Evolutionary conservation across 2,888 invertebrate species (phyloP).

Genomic region (Ormyrus thymus): DNA sequence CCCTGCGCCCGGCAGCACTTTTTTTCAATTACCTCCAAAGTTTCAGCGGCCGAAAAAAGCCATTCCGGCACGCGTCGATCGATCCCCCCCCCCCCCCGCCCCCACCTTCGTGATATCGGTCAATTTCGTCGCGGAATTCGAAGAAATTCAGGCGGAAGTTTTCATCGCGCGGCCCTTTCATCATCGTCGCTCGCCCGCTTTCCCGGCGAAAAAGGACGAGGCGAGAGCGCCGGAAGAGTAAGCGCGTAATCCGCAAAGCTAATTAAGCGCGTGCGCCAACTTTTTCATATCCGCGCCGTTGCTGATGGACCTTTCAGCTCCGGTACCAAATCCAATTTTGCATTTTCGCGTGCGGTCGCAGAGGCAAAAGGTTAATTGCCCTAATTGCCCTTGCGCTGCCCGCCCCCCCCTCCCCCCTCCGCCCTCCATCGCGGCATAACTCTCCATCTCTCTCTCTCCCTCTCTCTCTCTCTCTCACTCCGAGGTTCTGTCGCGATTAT

Average conservation of each 20-base stretch:
- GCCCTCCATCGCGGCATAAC: conserved; percentile 15
- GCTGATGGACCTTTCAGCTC: conserved; percentile 61
- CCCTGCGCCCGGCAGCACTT: too few relatives aligned
- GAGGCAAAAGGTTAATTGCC: conserved; percentile 61
- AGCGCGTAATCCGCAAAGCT: conserved; percentile 22
- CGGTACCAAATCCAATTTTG: conserved; percentile 61
- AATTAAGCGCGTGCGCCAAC: conserved; percentile 56
- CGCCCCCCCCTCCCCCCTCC: neutral
- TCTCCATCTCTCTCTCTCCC: neutral
- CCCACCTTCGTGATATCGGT: too few relatives aligned
- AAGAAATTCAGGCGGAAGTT: neutral
- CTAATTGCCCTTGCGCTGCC: conserved; percentile 58
- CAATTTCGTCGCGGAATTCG: too few relatives aligned
- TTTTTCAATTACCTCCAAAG: too few relatives aligned
- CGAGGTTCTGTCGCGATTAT: conserved; percentile 29
- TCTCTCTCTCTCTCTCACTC: conserved; percentile 17
- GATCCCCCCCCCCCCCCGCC: too few relatives aligned
- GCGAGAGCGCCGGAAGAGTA: neutral
- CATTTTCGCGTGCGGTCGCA: conserved; percentile 54
- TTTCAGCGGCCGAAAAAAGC: too few relatives aligned
- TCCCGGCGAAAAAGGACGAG: neutral
- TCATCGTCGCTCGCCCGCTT: too few relatives aligned
- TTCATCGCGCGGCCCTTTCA: too few relatives aligned
- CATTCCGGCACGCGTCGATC: too few relatives aligned
- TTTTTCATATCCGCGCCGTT: conserved; percentile 61